Evolutionary conservation across 1,140 invertebrate genomes (phyloP), one percentile per base, ranked within the genome.

Genomic region (Drosophila saltans): DNA sequence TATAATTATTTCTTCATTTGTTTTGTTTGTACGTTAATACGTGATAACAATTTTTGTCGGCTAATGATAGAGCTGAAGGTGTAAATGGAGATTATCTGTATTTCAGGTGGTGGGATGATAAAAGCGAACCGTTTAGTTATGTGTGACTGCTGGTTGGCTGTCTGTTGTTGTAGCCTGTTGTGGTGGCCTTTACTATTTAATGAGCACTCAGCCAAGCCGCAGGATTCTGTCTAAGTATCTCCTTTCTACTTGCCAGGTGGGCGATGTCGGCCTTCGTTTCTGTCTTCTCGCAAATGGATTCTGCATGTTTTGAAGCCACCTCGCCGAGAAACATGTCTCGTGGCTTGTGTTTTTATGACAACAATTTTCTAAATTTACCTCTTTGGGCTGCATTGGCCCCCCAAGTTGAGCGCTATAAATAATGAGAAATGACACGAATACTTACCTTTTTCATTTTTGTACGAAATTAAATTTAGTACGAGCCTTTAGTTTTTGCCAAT

Each of bases 131-230:
- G 56, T 70, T 39, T 45, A 52, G 56, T 72, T 48, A 58, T 69
- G 16, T 57, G 16, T n/a, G 45, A 9, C 16, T 48, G 21, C 28
- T 66, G n/a, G 30, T 36, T 56, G 24, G 11, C 7, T 55, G n/a
- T n/a, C 9, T 45, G 26, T 28, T 66, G 8, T 39, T 26, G 24
- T 52, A 66, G 52, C 24, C 16, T 16, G 16, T 16, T 16, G 16
- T 16, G 16, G 16, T 70, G 39, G 59, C 52, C 57, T 77, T 83
- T 80, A 84, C 81, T 84, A 84, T 85, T 85, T 78, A 81, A 81
- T 85, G 78, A 84, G 73, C 80, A 82, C 80, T 82, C 74, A 78
- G 67, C 75, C 69, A 66, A 78, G 67, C 71, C 78, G 68, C 78
- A 75, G 64, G 59, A 59, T 58, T 65, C 61, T 66, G 68, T 75